Evolutionary conservation across 2,797 vertebrate genomes (phyloP), one percentile per base, ranked within the genome.

Genomic region (Falco novaeseelandiae): DNA sequence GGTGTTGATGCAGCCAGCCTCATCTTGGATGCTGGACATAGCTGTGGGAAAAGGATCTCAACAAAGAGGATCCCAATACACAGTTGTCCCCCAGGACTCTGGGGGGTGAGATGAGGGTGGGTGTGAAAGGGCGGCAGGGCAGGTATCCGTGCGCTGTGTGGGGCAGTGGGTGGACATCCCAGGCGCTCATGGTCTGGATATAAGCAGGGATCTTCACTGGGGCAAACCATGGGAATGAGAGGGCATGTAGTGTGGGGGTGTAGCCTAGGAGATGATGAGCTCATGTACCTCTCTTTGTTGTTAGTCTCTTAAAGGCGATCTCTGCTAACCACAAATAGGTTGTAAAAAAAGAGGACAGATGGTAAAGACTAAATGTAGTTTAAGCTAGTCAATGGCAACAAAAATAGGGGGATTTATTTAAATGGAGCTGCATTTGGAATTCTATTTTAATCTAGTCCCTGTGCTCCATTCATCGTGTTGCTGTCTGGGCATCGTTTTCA

Each of bases 111-210:
- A 5, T 44, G 44, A 83, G 30, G 11, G 29, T 52, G 27, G 14
- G 16, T 42, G 72, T 25, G 71, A 70, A 65, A 57, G 17, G 20
- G n/a, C 48, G 66, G n/a, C 29, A 57, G 36, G 32, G 20, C 5
- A 34, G 15, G 12, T 30, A 52, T n/a, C 8, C 1, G 9, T 20
- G 11, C n/a, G 29, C 42, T 44, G 30, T 1, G 0, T 16, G 20
- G 67, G 27, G 58, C 10, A 4, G 69, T 17, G 40, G 26, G 46
- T 59, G 61, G n/a, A n/a, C 2, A 3, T 36, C 20, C n/a, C 59
- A 44, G 42, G 27, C 66, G 25, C 27, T 44, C 6, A 3, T 32
- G n/a, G 27, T 26, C n/a, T 86, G 79, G 38, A 16, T 65, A 6
- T 29, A 83, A 74, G 34, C 11, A 23, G 36, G 14, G 38, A 32